phyloP scores from a whole-genome alignment of 1,140 invertebrate genomes.

The Eriocheir sinensis region DNA sequence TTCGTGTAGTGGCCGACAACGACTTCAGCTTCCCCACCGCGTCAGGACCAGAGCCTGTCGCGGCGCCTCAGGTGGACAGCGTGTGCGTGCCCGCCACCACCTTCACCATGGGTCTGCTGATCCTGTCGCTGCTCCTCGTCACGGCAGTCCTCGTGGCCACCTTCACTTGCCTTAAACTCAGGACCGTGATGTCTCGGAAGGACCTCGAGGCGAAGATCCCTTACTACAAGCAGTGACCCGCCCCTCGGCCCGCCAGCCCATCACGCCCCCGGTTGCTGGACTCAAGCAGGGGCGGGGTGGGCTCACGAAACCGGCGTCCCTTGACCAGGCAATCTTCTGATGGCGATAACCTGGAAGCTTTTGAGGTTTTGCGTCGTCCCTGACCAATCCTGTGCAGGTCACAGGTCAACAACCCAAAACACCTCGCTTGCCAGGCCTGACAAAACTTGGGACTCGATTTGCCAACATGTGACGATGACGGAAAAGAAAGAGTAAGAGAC shows the following conservation, averaged over 20 bases:
- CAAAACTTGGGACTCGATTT: not conserved
- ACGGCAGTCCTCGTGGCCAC: conserved; percentile 69
- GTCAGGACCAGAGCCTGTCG: not conserved
- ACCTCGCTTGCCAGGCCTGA: not conserved
- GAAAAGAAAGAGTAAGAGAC: not conserved
- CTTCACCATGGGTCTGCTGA: conserved; percentile 59
- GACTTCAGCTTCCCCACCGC: conserved; percentile 58
- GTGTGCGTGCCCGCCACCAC: conserved; percentile 58
- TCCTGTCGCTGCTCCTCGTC: conserved; percentile 61
- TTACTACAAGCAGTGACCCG: conserved; percentile 51
- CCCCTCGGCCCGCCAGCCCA: not conserved
- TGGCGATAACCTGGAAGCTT: conserved; percentile 54
- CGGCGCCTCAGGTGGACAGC: conserved; percentile 28
- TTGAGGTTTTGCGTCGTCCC: conserved; percentile 20
- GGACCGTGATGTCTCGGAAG: conserved; percentile 53
- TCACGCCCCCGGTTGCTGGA: conserved; percentile 64
- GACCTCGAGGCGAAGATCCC: conserved; percentile 47
- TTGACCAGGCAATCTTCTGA: conserved; percentile 46
- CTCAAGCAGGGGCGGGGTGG: conserved; percentile 39
- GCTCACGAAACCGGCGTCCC: not conserved
- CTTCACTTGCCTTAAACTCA: conserved; percentile 61
- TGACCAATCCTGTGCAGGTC: conserved; percentile 56
- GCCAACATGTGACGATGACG: not conserved
- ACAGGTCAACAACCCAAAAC: conserved; percentile 46
- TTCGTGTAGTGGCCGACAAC: conserved; percentile 70